Base-by-base conservation (phyloP, 1,140 invertebrate species). In the Heterodera carotae region DNA sequence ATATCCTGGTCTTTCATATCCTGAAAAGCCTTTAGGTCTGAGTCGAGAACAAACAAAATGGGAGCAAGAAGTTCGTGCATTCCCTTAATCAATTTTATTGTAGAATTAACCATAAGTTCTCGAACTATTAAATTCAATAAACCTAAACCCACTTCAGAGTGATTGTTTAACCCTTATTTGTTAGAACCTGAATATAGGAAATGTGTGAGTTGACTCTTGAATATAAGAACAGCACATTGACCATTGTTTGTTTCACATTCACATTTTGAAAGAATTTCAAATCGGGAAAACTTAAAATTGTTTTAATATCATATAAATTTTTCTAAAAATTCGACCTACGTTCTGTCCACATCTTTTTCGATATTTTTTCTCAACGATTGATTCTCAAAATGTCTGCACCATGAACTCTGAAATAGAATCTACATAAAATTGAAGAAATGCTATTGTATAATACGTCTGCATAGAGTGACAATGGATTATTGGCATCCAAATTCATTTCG, bases 11-110 rank as follows among this genome's bases (percentile, higher is more conserved):
- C 83, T 59, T 72, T 75, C 3, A 76, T 73, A 60, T 90, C 88
- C 18, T 89, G 84, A 81, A 92, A 90, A 0, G 92, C 91, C 84
- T 92, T 91, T 77, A 92, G 91, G 88, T 93, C 93, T 82, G 90
- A 91, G 84, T 92, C 91, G 29, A 93, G 87, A 6, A 93, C 92
- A 86, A 92, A 93, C 53, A 93, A 88, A 56, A 93, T 86, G 0
- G 93, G 93, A 8, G 92, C 93, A 69, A 93, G 87, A 70, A 93
- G 90, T 87, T 93, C 93, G 88, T 93, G 93, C 93, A 93, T 93
- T n/a, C 93, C 93, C 90, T 92, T 85, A 79, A 74, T 31, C 76
- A 64, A 82, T 69, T 79, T 76, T 36, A 39, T 53, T 27, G 39
- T 4, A 62, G 62, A 60, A 22, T 36, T 79, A 31, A 8, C 39